Conservation (phyloP, 2,888 invertebrate species). For the Lasioglossum malachurum region DNA sequence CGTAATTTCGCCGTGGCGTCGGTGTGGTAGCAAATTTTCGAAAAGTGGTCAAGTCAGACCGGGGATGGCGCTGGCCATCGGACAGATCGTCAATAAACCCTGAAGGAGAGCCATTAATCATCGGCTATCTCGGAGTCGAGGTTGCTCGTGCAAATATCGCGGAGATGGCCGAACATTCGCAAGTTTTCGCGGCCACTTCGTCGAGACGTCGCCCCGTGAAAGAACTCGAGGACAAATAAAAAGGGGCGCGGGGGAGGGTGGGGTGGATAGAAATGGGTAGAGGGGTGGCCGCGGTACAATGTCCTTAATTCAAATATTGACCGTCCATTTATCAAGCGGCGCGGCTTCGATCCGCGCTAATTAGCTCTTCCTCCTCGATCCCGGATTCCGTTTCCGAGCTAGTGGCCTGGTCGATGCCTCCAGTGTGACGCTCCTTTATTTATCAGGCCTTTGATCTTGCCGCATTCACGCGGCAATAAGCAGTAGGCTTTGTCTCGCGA, state of each 20-base stretch:
- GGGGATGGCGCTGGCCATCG: constrained; percentile 11
- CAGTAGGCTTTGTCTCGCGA: constrained; percentile 52
- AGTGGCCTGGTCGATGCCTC: constrained; percentile 52
- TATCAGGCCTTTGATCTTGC: constrained; percentile 71
- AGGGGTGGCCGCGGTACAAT: neutral
- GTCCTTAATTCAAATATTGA: constrained; percentile 81
- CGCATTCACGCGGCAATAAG: constrained; percentile 60
- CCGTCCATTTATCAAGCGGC: constrained; percentile 80
- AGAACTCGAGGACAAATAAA: constrained; percentile 54
- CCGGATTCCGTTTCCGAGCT: constrained; percentile 67
- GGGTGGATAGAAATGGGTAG: neutral
- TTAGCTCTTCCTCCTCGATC: constrained; percentile 73
- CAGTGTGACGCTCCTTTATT: constrained; percentile 68
- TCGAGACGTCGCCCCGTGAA: constrained; percentile 32
- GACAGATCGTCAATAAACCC: constrained; percentile 79
- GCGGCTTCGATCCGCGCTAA: constrained; percentile 75
- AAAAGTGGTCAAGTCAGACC: constrained; percentile 50
- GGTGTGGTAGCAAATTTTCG: constrained; percentile 43
- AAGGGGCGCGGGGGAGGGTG: constrained; percentile 34
- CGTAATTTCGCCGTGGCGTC: neutral
- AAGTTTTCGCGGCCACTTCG: constrained; percentile 51
- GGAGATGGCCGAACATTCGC: constrained; percentile 72
- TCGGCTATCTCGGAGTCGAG: constrained; percentile 75
- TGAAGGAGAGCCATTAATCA: constrained; percentile 80
- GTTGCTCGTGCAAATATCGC: constrained; percentile 75